Evolutionary conservation across 1,140 invertebrate genomes (phyloP), one percentile per base, ranked within the genome.

Genomic region (Nymphalis io): DNA sequence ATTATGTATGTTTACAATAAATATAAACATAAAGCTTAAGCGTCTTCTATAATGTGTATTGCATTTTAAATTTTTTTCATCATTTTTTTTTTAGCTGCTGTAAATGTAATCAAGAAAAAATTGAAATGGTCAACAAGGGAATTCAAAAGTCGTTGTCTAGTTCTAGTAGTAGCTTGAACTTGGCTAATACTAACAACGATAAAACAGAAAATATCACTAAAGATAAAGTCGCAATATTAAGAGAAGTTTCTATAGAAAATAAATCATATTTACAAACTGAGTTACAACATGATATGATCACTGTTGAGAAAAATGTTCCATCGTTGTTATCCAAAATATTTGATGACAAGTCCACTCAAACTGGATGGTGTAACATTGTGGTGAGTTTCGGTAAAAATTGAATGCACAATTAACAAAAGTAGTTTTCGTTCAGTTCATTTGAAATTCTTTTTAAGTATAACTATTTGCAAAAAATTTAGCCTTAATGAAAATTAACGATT

Each of bases 311-410:
- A 38, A 39, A 1, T 44, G 46, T 55, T 3, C 51, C 18, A 13
- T 13, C 18, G 11, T 2, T 23, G 21, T 59, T 1, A 4, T 1
- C n/a, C 12, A 66, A 59, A 59, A 21, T 33, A 27, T 55, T 55
- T 55, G 13, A 13, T 8, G 70, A 81, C 44, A 70, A 75, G 42
- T 68, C 13, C 62, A 73, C 76, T 12, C 81, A 87, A 60, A 84
- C 79, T 16, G 78, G 79, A 4, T 79, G 74, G 77, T 76, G 70
- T 46, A 70, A 80, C 66, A 13, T 76, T 16, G 23, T 84, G 67
- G 84, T 87, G 78, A 75, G 75, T 44, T 16, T 46, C n/a, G n/a
- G n/a, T n/a, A n/a, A n/a, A n/a, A n/a, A n/a, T n/a, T n/a, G n/a
- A n/a, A n/a, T n/a, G n/a, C n/a, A n/a, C n/a, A n/a, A n/a, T n/a